phyloP scores from a whole-genome alignment of 2,113 vertebrate genomes.

The Paedocypris sp. region DNA sequence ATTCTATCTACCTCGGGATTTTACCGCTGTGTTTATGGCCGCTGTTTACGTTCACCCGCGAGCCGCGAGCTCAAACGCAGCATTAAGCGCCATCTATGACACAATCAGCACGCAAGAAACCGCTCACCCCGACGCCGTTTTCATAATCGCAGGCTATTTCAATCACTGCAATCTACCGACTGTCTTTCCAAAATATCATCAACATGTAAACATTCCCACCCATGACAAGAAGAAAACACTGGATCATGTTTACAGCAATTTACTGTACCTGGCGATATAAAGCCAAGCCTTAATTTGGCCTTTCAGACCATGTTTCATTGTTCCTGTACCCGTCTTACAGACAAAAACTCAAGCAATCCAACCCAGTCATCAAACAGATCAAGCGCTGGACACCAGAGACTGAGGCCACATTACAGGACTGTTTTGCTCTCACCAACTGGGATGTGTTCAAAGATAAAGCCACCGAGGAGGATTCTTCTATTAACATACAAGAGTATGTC shows the following conservation, averaged over 20 bases:
- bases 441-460: background rate
- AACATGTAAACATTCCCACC: background rate
- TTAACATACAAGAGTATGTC: too few relatives aligned
- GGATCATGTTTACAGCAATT: background rate
- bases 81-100: too few relatives aligned
- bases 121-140: too few relatives aligned
- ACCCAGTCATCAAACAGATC: background rate
- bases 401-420: background rate
- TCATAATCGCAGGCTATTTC: too few relatives aligned
- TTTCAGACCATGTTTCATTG: background rate
- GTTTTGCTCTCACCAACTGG: slow-evolving; percentile 9
- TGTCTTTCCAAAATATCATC: background rate
- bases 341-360: background rate
- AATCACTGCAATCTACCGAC: too few relatives aligned
- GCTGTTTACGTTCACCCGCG: too few relatives aligned
- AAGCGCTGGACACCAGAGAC: background rate
- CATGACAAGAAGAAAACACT: background rate
- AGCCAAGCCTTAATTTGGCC: background rate
- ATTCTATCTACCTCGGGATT: too few relatives aligned
- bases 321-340: background rate
- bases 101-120: too few relatives aligned
- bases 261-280: background rate
- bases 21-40: too few relatives aligned
- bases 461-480: background rate
- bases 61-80: too few relatives aligned